Base-by-base conservation (phyloP, 92 coral and sea anemone species). In the Nematostella vectensis region DNA sequence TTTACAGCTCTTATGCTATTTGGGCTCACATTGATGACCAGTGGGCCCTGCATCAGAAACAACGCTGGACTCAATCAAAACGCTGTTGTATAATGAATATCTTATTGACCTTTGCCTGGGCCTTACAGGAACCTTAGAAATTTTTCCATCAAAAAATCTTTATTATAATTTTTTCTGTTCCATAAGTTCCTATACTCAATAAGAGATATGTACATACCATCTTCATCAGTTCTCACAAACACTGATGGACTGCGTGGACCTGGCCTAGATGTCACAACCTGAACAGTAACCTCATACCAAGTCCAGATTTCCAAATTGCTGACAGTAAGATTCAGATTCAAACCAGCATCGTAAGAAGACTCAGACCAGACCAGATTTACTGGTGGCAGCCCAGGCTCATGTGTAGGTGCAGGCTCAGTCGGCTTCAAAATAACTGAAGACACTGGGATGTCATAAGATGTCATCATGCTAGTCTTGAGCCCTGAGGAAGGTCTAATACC, bases 301-400 rank as follows among this genome's bases (percentile, higher is more conserved):
- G 84, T 64, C 65, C 78, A 71, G 50, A 27, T 65, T 33, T 71
- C 72, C 30, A 78, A 74, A 29, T 59, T 45, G 9, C 31, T 25
- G 0, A 65, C 50, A 0, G 51, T 48, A 24, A 31, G 50, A 27
- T 54, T 70, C 9, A 78, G 55, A 27, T 26, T 66, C 19, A 63
- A 26, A 29, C 79, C 79, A 15, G 50, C 84, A 53, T 48, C 25
- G 25, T 55, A 19, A 9, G 43, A 58, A 3, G 52, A 31, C 47
- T 58, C 6, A 2, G 45, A 31, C n/a, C n/a, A 11, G 9, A 22
- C 56, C 29, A 50, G 10, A 17, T 17, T 6, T 26, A 26, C 19
- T 44, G 48, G 50, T 23, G 44, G 59, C 3, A 6, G 10, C 29
- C 12, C 22, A 49, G 43, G 61, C 30, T 62, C 71, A 26, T 30